phyloP scores from a whole-genome alignment of 1,140 invertebrate genomes.

The Drosophila melanogaster region DNA sequence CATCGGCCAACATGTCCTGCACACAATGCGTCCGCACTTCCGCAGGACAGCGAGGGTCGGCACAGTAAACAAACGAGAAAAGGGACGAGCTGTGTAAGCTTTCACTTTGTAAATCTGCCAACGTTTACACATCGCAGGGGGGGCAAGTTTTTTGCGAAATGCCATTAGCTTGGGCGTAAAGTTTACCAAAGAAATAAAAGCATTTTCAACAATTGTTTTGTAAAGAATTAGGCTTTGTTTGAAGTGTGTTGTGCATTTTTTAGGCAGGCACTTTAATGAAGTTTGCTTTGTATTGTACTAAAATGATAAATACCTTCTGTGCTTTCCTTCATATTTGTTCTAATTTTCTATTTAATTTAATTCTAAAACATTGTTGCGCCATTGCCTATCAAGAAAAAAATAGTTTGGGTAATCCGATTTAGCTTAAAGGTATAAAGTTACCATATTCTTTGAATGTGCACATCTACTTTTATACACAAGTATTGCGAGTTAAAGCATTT shows the following conservation, averaged over 20 bases:
- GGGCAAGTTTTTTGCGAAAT: conserved; percentile 23
- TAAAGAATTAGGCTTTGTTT: conserved; percentile 8
- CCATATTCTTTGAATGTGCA: no score
- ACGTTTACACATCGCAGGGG: conserved; percentile 12
- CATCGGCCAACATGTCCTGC: conserved; percentile 34
- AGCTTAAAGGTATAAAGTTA: no score
- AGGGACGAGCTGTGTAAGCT: neutral
- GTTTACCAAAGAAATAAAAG: conserved; percentile 25
- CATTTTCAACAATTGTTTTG: conserved; percentile 10
- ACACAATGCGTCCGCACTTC: conserved; percentile 3
- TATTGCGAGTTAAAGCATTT: neutral
- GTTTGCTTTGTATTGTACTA: neutral
- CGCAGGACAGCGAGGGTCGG: conserved; percentile 3
- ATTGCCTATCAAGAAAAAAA: no score
- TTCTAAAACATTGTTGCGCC: no score
- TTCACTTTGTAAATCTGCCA: conserved; percentile 33
- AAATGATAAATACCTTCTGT: no score
- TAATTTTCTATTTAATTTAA: no score
- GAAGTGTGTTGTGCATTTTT: neutral
- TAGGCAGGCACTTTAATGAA: neutral
- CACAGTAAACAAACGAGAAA: conserved; percentile 5
- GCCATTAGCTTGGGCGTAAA: conserved; percentile 20
- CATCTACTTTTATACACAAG: no score
- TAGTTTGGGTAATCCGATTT: no score
- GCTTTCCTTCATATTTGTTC: no score